Base-by-base conservation (phyloP, 2,797 vertebrate species). In the Holocentrus rufus region DNA sequence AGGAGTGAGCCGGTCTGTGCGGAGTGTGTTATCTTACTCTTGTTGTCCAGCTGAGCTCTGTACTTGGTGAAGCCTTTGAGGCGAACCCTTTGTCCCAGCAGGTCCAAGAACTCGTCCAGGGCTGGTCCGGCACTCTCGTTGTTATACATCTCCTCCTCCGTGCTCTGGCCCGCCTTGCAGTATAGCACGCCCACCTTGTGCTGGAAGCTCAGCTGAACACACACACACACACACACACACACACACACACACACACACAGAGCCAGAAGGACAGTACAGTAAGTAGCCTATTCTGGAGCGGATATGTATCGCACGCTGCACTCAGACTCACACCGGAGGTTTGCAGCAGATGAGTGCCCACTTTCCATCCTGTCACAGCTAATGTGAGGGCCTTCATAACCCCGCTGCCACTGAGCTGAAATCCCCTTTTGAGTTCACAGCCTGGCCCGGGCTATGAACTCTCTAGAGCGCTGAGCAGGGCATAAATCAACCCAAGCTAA, bases 91-190 rank as follows among this genome's bases (percentile, higher is more conserved):
- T 98, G 96, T 65, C 97, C 98, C 15, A 99, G 94, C 23, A 99
- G 95, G 90, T 98, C 97, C 80, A 99, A 92, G 88, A 99, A 99
- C 87, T 99, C 97, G 2, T 98, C 97, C 76, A 99, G 95, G 7
- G 95, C 96, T 0, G 97, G 95, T 4, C 97, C 96, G 0, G 95
- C 96, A 2, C 94, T 95, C 90, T 99, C 97, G 0, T 99, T 99
- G 91, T 98, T 99, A 82, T 99, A 99, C 97, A 99, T 99, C 87
- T 99, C 97, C 80, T 99, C 98, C 68, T 99, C 98, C 0, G 97
- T 98, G 93, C 97, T 96, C 92, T 99, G 97, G 74, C 96, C 97
- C 1, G 95, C 95, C 91, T 95, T 96, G 90, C 98, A 99, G 91
- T 99, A 99, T 74, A 99, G 93, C 74, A 99, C 95, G 42, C 98